phyloP scores from a whole-genome alignment of 2,797 vertebrate genomes.

The Hapalemur alaotrensis region DNA sequence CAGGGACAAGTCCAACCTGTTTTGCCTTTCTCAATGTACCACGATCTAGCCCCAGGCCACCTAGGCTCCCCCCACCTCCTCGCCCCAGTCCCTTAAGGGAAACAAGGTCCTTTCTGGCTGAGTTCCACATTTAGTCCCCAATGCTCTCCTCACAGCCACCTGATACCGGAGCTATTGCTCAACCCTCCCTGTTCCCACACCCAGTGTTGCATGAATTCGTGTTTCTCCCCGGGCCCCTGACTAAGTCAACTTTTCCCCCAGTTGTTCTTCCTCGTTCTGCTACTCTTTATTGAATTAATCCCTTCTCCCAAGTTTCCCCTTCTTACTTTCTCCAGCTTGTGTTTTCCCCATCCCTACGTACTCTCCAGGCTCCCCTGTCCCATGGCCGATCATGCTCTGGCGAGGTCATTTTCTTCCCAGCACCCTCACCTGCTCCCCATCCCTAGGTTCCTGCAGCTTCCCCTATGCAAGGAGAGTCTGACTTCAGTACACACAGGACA shows the following conservation, averaged over 20 bases:
- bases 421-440: not conserved
- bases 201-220: not conserved
- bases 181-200: not conserved
- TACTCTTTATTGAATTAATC: slow-evolving; percentile 22
- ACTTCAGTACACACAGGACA: not conserved
- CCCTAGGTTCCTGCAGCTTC: not conserved
- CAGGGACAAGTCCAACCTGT: slow-evolving; percentile 18
- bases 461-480: not conserved
- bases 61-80: not conserved
- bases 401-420: not conserved
- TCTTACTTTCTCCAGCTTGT: not conserved
- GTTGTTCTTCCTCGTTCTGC: not conserved
- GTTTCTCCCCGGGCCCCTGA: not conserved
- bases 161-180: slow-evolving; percentile 30
- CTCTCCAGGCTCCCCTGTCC: not conserved
- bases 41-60: not conserved
- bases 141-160: not conserved
- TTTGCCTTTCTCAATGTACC: slow-evolving; percentile 2
- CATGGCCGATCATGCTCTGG: not conserved
- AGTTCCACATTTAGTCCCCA: not conserved
- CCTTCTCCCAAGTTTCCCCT: not conserved
- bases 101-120: slow-evolving; percentile 46
- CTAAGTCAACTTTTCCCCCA: not conserved
- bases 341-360: not conserved
- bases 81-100: not conserved